Evolutionary conservation across 2,888 invertebrate genomes (phyloP).

Genomic region (Lasioglossum pauxillum): DNA sequence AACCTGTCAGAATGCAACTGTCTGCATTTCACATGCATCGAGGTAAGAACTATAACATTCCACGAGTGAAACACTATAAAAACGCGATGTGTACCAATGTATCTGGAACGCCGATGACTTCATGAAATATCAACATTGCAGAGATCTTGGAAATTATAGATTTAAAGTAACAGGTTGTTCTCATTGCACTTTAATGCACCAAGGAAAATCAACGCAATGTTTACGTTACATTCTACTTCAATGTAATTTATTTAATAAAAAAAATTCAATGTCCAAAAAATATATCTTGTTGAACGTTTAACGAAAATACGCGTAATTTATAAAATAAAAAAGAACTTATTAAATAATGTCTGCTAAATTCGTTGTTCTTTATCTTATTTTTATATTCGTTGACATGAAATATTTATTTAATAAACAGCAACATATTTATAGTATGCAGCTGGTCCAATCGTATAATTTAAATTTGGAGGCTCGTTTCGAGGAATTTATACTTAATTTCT

Average conservation of each 20-base stretch:
- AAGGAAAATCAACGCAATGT: too few relatives aligned
- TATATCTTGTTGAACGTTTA: not conserved
- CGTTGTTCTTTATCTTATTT: not conserved
- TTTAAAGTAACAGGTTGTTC: not conserved
- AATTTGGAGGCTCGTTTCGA: slow-evolving; percentile 10
- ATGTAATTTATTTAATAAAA: not conserved
- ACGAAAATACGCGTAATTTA: too few relatives aligned
- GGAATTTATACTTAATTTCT: slow-evolving; percentile 15
- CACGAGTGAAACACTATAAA: not conserved
- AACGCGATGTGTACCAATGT: not conserved
- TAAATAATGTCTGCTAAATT: not conserved
- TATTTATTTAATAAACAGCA: slow-evolving; percentile 10
- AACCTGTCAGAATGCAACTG: not conserved
- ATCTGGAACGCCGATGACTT: not conserved
- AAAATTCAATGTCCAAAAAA: not conserved
- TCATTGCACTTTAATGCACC: not conserved
- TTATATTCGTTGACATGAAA: not conserved
- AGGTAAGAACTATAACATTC: not conserved
- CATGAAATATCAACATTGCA: not conserved
- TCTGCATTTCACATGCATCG: not conserved
- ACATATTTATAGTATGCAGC: slow-evolving; percentile 13
- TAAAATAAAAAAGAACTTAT: too few relatives aligned
- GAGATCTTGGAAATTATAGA: not conserved
- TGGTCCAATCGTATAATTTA: not conserved
- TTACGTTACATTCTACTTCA: not conserved